Evolutionary conservation across 2,888 invertebrate species (phyloP).

Genomic region (Drosophila anomelani): DNA sequence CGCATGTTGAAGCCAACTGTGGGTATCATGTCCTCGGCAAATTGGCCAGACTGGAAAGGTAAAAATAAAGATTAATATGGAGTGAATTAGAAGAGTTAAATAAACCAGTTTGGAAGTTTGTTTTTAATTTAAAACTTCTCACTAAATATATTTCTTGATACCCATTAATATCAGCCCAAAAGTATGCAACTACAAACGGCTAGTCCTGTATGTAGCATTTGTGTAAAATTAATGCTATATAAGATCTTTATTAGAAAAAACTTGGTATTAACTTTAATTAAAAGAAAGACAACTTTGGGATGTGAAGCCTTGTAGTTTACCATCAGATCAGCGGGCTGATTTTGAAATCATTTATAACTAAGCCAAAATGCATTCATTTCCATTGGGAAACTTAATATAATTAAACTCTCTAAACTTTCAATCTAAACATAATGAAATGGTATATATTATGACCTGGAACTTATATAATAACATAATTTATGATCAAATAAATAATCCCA

Average conservation of each 20-base stretch:
- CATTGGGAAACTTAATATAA: too few species aligned
- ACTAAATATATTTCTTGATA: background rate
- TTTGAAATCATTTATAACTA: background rate
- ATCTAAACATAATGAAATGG: too few species aligned
- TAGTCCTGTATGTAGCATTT: background rate
- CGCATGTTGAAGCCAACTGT: constrained; percentile 99
- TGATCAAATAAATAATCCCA: too few species aligned
- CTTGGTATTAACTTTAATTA: background rate
- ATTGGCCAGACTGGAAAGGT: constrained; percentile 95
- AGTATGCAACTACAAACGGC: background rate
- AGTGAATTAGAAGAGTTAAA: background rate
- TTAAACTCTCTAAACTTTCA: too few species aligned
- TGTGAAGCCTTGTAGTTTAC: too few species aligned
- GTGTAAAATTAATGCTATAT: background rate
- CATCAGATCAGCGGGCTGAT: background rate
- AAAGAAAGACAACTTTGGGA: background rate
- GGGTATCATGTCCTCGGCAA: constrained; percentile 99
- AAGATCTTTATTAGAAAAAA: background rate
- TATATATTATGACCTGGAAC: too few species aligned
- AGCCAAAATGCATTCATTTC: too few species aligned
- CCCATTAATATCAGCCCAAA: background rate
- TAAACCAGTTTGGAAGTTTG: background rate
- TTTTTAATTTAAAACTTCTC: background rate
- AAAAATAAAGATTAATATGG: constrained; percentile 64
- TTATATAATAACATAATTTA: background rate